Percentiles rank a stretch among this genome's conserved stretches.
phyloP scores from a whole-genome alignment of 2,113 vertebrate species.

The Rhabdornis inornatus region DNA sequence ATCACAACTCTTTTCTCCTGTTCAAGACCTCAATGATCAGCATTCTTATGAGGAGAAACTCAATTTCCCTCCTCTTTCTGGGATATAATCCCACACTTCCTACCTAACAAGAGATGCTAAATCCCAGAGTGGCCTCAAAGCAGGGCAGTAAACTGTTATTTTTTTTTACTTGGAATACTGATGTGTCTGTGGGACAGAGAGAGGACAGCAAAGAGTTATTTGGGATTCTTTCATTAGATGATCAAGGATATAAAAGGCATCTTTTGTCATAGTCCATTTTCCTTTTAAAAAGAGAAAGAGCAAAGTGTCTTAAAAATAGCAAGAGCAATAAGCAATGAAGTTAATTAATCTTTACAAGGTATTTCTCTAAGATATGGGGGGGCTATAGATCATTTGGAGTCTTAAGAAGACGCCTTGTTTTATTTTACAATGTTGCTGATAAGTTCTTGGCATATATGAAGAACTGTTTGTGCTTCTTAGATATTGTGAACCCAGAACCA shows the following conservation, averaged over 20 bases:
- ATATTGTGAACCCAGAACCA: neutral
- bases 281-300: neutral
- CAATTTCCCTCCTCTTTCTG: neutral
- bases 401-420: neutral
- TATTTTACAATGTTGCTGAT: neutral
- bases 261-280: neutral
- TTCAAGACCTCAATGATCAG: neutral
- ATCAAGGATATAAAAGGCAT: neutral
- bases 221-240: neutral
- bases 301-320: neutral
- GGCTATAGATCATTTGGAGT: neutral
- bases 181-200: neutral
- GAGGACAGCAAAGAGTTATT: neutral
- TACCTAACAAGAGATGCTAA: neutral
- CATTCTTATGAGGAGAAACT: neutral
- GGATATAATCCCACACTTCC: neutral
- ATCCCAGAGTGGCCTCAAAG: neutral
- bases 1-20: neutral
- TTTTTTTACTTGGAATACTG: neutral
- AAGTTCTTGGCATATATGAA: neutral
- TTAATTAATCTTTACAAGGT: neutral
- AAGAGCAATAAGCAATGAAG: neutral
- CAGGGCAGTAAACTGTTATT: neutral
- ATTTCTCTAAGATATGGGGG: neutral
- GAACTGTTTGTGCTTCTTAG: neutral